Evolutionary conservation across 2,888 invertebrate species (phyloP), one percentile per base, ranked within the genome.

Genomic region (Ommatoiulus sabulosus): DNA sequence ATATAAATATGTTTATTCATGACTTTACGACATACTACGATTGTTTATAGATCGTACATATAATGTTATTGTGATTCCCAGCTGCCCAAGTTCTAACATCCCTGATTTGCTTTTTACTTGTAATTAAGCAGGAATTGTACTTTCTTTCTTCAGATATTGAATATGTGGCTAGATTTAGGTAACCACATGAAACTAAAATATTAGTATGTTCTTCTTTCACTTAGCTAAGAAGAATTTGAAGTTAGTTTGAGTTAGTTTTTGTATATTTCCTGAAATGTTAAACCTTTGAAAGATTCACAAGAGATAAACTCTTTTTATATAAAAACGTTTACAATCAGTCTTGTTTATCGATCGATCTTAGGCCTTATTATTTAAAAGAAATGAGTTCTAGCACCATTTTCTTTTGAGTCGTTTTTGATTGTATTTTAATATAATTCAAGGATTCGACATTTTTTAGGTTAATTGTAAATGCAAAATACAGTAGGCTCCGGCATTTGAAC

Each of bases 1-100:
- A 86, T 44, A 86, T 86, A 86, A 44, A 86, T 44, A 86, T 86
- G 86, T 44, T 46, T 86, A 86, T 46, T 46, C 44, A 86, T 86
- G 48, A 44, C 46, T 86, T 46, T 86, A 86, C 44, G 20, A 86
- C 48, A 48, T 86, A 44, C 12, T 86, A 46, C 86, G 44, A 24
- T 86, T 86, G 86, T 86, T 86, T 46, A 86, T 80, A 86, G 48
- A 86, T 46, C 44, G 86, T 86, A 48, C 7, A 48, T 84, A 84
- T 85, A 86, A 86, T 10, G 48, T 86, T 86, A 86, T 86, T 44
- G 48, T 80, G 80, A 80, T 80, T 24, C 44, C 86, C 48, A 46
- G 15, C 43, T 46, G 44, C 44, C 35, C 35, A 35, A 86, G 8
- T 86, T 86, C 86, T 86, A 48, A 86, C 46, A 86, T 86, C n/a